A percentile compares a stretch with the other conserved stretches of the same genome.
Conservation (phyloP, 2,113 vertebrate genomes). For the Ictalurus furcatus region DNA sequence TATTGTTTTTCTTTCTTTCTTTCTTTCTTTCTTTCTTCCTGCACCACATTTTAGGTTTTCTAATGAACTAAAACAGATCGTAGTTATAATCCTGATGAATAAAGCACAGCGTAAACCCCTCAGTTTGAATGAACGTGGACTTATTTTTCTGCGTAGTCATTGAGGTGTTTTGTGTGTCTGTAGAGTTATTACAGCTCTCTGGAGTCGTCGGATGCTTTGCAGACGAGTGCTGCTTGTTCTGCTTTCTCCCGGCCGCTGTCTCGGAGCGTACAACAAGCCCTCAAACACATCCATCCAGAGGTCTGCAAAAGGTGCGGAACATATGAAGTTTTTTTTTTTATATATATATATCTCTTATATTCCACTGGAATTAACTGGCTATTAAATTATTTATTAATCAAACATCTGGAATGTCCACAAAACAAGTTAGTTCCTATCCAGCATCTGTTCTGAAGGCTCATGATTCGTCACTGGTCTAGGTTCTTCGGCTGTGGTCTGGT, state of each 20-base stretch:
- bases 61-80: background rate
- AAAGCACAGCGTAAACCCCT: background rate
- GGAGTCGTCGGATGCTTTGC: slow-evolving; percentile 63
- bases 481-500: slow-evolving; percentile 86
- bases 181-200: slow-evolving; percentile 69
- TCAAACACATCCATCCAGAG: slow-evolving; percentile 70
- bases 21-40: background rate
- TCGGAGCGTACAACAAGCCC: slow-evolving; percentile 60
- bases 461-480: slow-evolving; percentile 60
- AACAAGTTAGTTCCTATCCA: background rate
- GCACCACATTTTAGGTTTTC: background rate
- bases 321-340: too few relatives aligned
- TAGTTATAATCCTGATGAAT: background rate
- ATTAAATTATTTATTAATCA: background rate
- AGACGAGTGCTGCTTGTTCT: slow-evolving; percentile 67
- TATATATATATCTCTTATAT: too few relatives aligned
- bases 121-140: background rate
- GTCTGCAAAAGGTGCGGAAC: slow-evolving; percentile 62
- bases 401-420: background rate
- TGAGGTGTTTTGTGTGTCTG: background rate
- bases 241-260: slow-evolving; percentile 1
- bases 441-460: background rate
- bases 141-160: background rate
- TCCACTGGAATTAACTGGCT: background rate
- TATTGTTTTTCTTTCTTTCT: background rate